Evolutionary conservation across 2,888 invertebrate genomes (phyloP), one percentile per base, ranked within the genome.

Genomic region (Drosophila quinaria): DNA sequence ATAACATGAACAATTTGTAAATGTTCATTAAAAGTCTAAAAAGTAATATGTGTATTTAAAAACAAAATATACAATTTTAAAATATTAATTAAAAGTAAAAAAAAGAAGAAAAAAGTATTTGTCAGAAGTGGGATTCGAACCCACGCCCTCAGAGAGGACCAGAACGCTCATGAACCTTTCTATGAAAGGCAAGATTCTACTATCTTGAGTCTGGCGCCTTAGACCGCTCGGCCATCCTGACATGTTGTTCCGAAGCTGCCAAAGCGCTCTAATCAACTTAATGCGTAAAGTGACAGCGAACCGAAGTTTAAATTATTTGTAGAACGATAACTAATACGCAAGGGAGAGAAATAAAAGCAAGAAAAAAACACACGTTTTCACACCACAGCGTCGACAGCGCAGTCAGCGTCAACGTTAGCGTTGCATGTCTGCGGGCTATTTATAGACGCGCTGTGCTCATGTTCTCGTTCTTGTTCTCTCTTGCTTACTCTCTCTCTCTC

Each of bases 131-230:
- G 91, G 91, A 91, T 90, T 91, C 84, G 91, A 91, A 91, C 91
- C 91, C 90, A 91, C 91, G 90, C 91, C 91, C 91, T 90, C 91
- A 91, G 86, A 91, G 91, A 91, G 91, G 91, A 91, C 91, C 91
- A 91, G 91, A 91, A 91, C 83, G 86, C 91, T 90, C 90, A 76
- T 29, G 35, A 10, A 72, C 84, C 81, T 65, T 62, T 78, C 73
- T 81, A 17, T 8, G 81, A 87, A 81, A 79, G 72, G 86, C 72
- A 87, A 85, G 81, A 79, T 51, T 56, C 4, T 15, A 25, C 0
- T 19, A 33, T 81, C 87, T 90, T 90, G 90, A 90, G 89, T 90
- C 90, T 90, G 91, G 91, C 91, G 91, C 91, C 91, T 91, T 91
- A 90, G 90, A 91, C 91, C 90, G 91, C 91, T 91, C 91, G 91